Evolutionary conservation across 2,797 vertebrate genomes (phyloP).

Genomic region (Luscinia megarhynchos): DNA sequence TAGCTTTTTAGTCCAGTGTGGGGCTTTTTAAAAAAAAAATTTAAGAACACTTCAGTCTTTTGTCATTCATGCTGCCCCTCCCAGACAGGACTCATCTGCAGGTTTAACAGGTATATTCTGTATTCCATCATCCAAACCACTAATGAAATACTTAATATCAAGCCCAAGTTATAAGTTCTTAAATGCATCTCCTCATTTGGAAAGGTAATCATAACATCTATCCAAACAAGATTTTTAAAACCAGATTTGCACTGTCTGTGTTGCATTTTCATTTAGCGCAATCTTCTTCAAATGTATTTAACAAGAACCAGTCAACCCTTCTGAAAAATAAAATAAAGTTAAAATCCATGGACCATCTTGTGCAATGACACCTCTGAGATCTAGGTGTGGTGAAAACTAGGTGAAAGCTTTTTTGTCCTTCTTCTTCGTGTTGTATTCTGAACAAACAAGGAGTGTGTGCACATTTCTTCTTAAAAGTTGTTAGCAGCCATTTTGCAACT

Average conservation of each 20-base stretch:
- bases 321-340: not conserved
- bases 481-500: not conserved
- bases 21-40: not conserved
- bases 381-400: conserved; percentile 33
- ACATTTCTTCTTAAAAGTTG: not conserved
- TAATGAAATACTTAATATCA: conserved; percentile 7
- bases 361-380: not conserved
- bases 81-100: not conserved
- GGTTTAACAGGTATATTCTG: conserved; percentile 26
- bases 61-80: not conserved
- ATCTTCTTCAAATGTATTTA: not conserved
- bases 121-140: conserved; percentile 26
- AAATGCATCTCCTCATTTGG: not conserved
- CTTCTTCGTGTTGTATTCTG: not conserved
- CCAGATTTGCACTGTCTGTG: not conserved
- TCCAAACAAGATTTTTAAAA: not conserved
- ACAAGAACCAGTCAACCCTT: not conserved
- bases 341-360: not conserved
- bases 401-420: conserved; percentile 8
- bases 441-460: not conserved
- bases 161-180: not conserved
- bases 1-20: not conserved
- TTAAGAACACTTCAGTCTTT: not conserved
- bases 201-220: not conserved
- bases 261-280: not conserved